These are phyloP conservation scores for Melieria omissa DNA, from an alignment of 2,888 invertebrate species.

Conservation along the genomic window DNA sequence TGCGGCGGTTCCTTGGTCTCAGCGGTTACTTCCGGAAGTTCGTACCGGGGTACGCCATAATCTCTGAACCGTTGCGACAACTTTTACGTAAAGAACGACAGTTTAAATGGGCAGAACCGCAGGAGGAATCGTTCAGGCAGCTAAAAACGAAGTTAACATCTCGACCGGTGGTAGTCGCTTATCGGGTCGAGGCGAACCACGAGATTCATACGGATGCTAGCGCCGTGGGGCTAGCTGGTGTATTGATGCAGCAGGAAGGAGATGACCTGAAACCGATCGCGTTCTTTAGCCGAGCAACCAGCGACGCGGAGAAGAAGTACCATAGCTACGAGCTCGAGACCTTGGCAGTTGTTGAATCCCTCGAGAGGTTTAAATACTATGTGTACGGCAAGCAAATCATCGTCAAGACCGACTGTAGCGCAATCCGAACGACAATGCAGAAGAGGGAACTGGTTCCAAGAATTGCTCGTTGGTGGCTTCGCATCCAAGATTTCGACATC, in stretches of 20 bases:
- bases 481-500: conserved; percentile 39
- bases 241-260: conserved; percentile 25
- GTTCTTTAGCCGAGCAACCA: conserved; percentile 32
- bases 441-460: conserved; percentile 30
- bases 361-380: conserved; percentile 42
- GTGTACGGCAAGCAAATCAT: conserved; percentile 38
- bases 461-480: conserved; percentile 42
- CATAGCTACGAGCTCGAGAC: conserved; percentile 40
- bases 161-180: conserved; percentile 33
- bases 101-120: conserved; percentile 3
- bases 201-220: conserved; percentile 40
- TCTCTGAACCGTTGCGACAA: conserved; percentile 19
- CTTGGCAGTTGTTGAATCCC: conserved; percentile 41
- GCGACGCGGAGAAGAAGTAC: conserved; percentile 23
- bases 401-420: conserved; percentile 39
- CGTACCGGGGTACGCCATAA: conserved; percentile 2
- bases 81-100: conserved; percentile 13
- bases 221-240: conserved; percentile 26
- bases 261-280: conserved; percentile 24
- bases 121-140: background rate
- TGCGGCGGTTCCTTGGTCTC: conserved; percentile 24
- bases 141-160: conserved; percentile 16
- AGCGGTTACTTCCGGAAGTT: too few species aligned
- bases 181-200: conserved; percentile 33
- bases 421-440: conserved; percentile 36